Base-by-base conservation (phyloP, 2,888 invertebrate genomes). In the Lasioglossum lativentre region DNA sequence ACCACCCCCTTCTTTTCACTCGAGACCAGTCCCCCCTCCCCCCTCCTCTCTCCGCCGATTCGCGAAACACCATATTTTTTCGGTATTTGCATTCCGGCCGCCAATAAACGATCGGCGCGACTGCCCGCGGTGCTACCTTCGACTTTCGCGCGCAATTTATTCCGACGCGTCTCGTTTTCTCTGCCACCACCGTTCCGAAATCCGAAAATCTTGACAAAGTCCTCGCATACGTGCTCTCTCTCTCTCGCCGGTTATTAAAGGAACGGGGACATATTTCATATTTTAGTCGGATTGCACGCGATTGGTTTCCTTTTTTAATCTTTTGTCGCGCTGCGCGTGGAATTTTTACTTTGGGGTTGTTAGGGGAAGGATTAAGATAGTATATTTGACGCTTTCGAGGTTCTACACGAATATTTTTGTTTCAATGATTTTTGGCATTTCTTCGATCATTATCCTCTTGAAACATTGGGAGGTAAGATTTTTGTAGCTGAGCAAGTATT, bases 21-120 rank as follows among this genome's bases (percentile, higher is more conserved):
- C 4, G 40, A 5, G n/a, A 70, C n/a, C n/a, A 5, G 40, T 38
- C 38, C 6, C 19, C 16, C 45, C 23, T n/a, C n/a, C n/a, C n/a
- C n/a, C n/a, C n/a, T n/a, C 34, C 23, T 23, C 34, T 19, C 8
- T 38, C 34, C 74, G 6, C 6, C 16, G 78, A 82, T 72, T 56
- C 52, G 56, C 75, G 75, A 66, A 75, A 72, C 56, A 85, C 75
- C 72, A 66, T 79, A 85, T 78, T 75, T 85, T 82, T 82, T 66
- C 75, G 63, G 30, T 72, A 85, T 85, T 84, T 83, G 79, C 75
- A 85, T 83, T 83, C 85, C 38, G 76, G 38, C 19, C 66, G 45
- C 75, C 85, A 59, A 83, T 83, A 83, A 79, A 66, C 47, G 52
- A 72, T 16, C 74, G 30, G 19, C 63, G 52, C 42, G 66, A 68